These are phyloP conservation scores for Diogma glabrata DNA, from an alignment of 2,888 invertebrate genomes.

Conservation along the genomic window DNA sequence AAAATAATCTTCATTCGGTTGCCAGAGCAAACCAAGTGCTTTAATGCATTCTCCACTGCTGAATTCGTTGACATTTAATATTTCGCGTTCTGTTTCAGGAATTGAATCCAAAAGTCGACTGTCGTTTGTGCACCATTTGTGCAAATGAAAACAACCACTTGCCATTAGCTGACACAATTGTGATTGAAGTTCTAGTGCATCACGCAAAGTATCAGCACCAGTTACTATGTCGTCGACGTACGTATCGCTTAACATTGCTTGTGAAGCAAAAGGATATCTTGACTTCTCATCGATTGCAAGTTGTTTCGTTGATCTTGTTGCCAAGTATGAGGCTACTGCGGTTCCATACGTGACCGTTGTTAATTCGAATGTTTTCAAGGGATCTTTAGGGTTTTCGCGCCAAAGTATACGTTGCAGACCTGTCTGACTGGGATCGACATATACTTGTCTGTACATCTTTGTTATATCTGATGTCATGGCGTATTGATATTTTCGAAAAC, in stretches of 20 bases:
- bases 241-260: slow-evolving; percentile 12
- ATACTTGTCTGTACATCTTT: slow-evolving; percentile 16
- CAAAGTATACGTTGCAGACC: slow-evolving; percentile 15
- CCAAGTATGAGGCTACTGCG: slow-evolving; percentile 12
- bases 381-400: neutral
- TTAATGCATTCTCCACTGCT: neutral
- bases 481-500: slow-evolving; percentile 8
- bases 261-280: slow-evolving; percentile 13
- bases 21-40: neutral
- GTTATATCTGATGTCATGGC: slow-evolving; percentile 15
- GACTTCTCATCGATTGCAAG: slow-evolving; percentile 15
- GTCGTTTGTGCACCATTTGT: neutral
- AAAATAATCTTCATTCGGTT: neutral
- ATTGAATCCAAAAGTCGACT: neutral
- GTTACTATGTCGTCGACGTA: slow-evolving; percentile 19
- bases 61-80: neutral
- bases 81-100: neutral
- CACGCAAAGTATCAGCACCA: slow-evolving; percentile 10
- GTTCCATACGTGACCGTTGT: slow-evolving; percentile 13
- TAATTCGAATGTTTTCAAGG: slow-evolving; percentile 12
- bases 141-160: no score
- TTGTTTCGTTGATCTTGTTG: slow-evolving; percentile 12
- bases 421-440: slow-evolving; percentile 6
- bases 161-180: neutral
- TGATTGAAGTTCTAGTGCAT: no score